Evolutionary conservation across 2,888 invertebrate species (phyloP), one percentile per base, ranked within the genome.

Genomic region (Orthonevra nobilis): DNA sequence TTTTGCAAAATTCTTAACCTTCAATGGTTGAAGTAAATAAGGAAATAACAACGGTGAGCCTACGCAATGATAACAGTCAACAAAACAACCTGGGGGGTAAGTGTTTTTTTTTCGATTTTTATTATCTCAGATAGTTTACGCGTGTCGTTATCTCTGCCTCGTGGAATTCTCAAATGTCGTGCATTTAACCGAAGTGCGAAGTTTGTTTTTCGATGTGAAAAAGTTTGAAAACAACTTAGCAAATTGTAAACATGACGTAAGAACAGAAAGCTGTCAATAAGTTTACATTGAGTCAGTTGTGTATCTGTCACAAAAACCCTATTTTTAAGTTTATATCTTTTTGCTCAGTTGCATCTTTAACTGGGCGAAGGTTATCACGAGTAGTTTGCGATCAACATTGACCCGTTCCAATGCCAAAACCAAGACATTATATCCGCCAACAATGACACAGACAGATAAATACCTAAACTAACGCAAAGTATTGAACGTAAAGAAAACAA

Each of bases 291-390:
- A n/a, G n/a, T n/a, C n/a, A n/a, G n/a, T n/a, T n/a, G n/a, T n/a
- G n/a, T n/a, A n/a, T n/a, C n/a, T n/a, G n/a, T n/a, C n/a, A n/a
- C n/a, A n/a, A n/a, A n/a, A n/a, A n/a, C n/a, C n/a, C n/a, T n/a
- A n/a, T n/a, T n/a, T n/a, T n/a, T n/a, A n/a, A 36, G 2, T 14
- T 2, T 14, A 14, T 26, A 15, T 15, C 9, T 10, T 20, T 42
- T 42, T 17, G 12, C 23, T 15, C 20, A 20, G 1, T 28, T 15
- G 4, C 32, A 20, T 20, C 15, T 0, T 17, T 42, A 28, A 34
- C 32, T 42, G 32, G 17, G 44, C 30, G 30, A 68, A 68, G 68
- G 56, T 20, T 68, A 36, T 56, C 54, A 54, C 46, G 36, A n/a
- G 32, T 36, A 34, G 14, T 7, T 42, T 26, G 30, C 17, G 42